Conservation (phyloP, 2,113 vertebrate species). For the Ceyx margarethae region DNA sequence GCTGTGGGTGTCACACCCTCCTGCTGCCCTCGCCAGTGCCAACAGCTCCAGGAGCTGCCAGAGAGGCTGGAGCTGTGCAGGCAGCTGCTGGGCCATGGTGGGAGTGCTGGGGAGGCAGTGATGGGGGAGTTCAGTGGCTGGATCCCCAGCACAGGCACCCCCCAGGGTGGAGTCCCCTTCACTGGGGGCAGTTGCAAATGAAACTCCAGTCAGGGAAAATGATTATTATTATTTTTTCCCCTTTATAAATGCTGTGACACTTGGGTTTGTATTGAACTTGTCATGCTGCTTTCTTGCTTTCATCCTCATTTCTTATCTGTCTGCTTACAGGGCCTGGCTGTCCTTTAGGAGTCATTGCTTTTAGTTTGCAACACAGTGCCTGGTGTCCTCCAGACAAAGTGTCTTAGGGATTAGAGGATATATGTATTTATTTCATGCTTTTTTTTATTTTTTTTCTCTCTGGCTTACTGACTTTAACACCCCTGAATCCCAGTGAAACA, state of each 20-base stretch:
- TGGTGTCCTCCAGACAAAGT: constrained; percentile 2
- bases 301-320: background rate
- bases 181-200: background rate
- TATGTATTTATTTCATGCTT: background rate
- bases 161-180: background rate
- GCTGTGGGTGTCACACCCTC: background rate
- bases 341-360: constrained; percentile 12
- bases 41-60: background rate
- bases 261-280: background rate
- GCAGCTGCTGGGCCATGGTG: background rate
- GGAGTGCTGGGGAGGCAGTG: background rate
- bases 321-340: background rate
- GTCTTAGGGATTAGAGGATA: background rate
- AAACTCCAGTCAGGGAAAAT: background rate
- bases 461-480: constrained; percentile 15
- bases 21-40: background rate
- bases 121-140: background rate
- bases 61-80: background rate
- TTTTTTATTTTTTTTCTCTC: background rate
- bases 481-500: constrained; percentile 24
- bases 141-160: fast-evolving
- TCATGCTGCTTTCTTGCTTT: background rate
- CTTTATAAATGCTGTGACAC: background rate
- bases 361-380: background rate
- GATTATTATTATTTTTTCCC: fast-evolving